Conservation (phyloP, 1,140 invertebrate genomes). For the Diuraphis noxia region DNA sequence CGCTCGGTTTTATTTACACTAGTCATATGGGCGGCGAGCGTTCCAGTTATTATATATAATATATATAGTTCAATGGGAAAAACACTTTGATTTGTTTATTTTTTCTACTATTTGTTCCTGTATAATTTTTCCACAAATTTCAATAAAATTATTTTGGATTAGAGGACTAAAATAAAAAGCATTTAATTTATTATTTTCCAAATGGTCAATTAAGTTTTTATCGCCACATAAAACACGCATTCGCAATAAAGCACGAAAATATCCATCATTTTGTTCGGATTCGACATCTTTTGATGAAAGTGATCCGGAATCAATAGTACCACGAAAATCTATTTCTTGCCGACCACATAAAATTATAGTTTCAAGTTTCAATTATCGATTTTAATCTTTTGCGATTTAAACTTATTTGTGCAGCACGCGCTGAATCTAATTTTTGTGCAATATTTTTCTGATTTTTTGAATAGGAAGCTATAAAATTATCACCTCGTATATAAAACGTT, state of each 20-base stretch:
- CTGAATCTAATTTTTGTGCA: background rate
- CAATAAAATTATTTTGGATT: background rate
- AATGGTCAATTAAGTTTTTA: background rate
- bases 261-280: background rate
- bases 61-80: too few species aligned
- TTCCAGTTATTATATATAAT: too few species aligned
- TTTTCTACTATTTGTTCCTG: background rate
- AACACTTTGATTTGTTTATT: background rate
- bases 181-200: background rate
- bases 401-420: background rate
- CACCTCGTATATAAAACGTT: background rate
- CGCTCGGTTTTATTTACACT: too few species aligned
- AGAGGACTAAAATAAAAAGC: background rate
- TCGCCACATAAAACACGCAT: background rate
- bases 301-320: background rate
- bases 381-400: too few species aligned
- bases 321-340: too few species aligned
- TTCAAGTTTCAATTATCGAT: too few species aligned
- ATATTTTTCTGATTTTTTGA: background rate
- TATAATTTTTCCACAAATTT: background rate
- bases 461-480: background rate
- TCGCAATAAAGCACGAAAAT: background rate
- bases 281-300: background rate
- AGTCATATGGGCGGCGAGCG: too few species aligned
- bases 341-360: too few species aligned